Base-by-base conservation (phyloP, 2,888 invertebrate genomes). In the Baccha elongata region DNA sequence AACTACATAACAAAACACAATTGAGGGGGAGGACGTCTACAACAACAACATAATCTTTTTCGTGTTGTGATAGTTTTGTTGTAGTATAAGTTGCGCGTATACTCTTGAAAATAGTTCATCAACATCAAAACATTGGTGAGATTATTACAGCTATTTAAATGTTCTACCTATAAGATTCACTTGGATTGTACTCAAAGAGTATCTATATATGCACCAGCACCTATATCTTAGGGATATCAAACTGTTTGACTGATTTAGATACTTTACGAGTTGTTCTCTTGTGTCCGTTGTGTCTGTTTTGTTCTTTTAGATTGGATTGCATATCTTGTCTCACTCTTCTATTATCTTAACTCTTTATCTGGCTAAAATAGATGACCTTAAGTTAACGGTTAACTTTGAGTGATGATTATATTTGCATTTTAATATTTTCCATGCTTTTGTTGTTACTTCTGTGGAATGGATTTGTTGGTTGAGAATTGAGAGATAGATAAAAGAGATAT, bases 61-160 rank as follows among this genome's bases (percentile, higher is more conserved):
- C 58, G 13, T 75, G 81, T 74, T 75, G 81, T 71, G 75, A 75
- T 75, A 71, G 52, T 69, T 62, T 52, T 32, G 52, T 60, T 72
- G 13, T 19, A 15, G 37, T 37, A 37, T 55, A n/a, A 21, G 55
- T 37, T 23, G 55, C 58, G 21, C 52, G n/a, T n/a, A n/a, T n/a
- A 37, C 42, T 58, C 69, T 73, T 48, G 60, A 52, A 40, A 72
- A 50, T 72, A 76, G 78, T 83, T 83, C 78, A 83, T 83, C 83
- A 83, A 78, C 78, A 83, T 76, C 68, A 73, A 83, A 83, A 78
- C 83, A 83, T 73, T 83, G 73, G 76, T 83, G 83, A 83, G 83
- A 76, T 83, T 83, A 72, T 83, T 68, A 83, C 78, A 73, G 78
- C 76, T 76, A 83, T 83, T 78, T 78, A 67, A 67, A 75, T 71